Conservation (phyloP, 2,797 vertebrate species). For the Todus mexicanus region DNA sequence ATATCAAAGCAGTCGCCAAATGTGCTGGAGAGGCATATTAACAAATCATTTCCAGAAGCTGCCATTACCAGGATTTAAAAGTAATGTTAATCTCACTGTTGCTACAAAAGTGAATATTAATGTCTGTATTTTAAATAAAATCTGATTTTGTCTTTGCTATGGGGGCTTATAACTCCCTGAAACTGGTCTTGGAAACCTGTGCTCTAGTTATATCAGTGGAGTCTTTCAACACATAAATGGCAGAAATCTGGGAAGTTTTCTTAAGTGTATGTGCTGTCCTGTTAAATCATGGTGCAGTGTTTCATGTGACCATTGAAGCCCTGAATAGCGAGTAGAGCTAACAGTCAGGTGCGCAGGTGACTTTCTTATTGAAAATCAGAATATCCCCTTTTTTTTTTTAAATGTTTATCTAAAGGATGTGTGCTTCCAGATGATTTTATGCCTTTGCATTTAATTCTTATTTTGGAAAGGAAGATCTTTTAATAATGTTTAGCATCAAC, state of each 20-base stretch:
- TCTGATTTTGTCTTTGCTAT: background rate
- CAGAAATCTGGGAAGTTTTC: constrained; percentile 5
- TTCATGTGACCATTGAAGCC: background rate
- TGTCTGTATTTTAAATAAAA: constrained; percentile 12
- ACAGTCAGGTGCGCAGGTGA: background rate
- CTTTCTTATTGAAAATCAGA: background rate
- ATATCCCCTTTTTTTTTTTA: background rate
- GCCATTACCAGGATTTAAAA: constrained; percentile 5
- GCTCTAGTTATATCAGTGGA: background rate
- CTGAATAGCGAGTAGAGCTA: background rate
- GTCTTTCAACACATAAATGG: background rate
- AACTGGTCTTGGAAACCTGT: background rate
- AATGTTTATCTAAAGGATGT: background rate
- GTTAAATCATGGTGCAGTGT: background rate
- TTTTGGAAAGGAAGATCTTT: constrained; percentile 36
- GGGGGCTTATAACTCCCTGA: background rate
- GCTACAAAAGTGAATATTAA: constrained; percentile 19
- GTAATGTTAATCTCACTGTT: background rate
- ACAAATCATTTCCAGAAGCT: constrained; percentile 53
- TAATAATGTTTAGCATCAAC: constrained; percentile 30
- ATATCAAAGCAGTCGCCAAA: constrained; percentile 26
- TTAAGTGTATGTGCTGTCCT: background rate
- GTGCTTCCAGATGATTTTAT: background rate
- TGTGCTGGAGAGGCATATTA: background rate
- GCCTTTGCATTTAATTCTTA: constrained; percentile 5